Evolutionary conservation across 1,140 invertebrate genomes (phyloP).

Genomic region (Zelostemma sp.): DNA sequence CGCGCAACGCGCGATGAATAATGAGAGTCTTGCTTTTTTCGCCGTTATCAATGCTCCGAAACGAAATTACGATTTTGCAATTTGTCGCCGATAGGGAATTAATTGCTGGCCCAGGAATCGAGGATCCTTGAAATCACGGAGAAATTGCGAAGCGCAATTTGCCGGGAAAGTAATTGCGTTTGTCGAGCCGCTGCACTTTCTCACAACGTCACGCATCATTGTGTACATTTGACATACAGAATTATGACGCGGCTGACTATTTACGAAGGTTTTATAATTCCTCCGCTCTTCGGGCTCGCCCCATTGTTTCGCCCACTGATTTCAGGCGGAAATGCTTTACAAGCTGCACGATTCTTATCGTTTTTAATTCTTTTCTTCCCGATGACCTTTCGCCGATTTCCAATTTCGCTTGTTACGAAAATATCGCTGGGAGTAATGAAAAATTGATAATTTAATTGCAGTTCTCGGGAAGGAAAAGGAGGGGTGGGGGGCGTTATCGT

Average conservation of each 20-base stretch:
- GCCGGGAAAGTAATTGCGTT: neutral
- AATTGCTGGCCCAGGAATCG: neutral
- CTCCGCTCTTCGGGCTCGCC: conserved; percentile 25
- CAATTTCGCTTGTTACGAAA: too few relatives aligned
- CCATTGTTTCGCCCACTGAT: conserved; percentile 45
- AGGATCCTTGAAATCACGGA: too few relatives aligned
- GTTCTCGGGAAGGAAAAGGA: neutral
- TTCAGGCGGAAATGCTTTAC: conserved; percentile 41
- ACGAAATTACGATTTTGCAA: neutral
- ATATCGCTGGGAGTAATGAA: too few relatives aligned
- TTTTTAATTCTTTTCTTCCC: too few relatives aligned
- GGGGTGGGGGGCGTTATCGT: neutral
- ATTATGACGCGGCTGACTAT: conserved; percentile 36
- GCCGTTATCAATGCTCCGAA: neutral
- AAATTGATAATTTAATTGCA: neutral
- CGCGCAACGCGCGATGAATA: neutral
- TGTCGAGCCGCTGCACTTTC: conserved; percentile 14
- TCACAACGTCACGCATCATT: conserved; percentile 27
- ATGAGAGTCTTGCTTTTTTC: neutral
- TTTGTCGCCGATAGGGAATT: neutral
- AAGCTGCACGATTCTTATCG: conserved; percentile 6
- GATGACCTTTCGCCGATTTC: too few relatives aligned
- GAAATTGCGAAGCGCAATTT: neutral
- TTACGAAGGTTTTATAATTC: conserved; percentile 42
- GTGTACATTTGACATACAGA: conserved; percentile 21